These are phyloP conservation scores for Dinomys branickii DNA, from an alignment of 2,113 vertebrate genomes.

Conservation along the genomic window DNA sequence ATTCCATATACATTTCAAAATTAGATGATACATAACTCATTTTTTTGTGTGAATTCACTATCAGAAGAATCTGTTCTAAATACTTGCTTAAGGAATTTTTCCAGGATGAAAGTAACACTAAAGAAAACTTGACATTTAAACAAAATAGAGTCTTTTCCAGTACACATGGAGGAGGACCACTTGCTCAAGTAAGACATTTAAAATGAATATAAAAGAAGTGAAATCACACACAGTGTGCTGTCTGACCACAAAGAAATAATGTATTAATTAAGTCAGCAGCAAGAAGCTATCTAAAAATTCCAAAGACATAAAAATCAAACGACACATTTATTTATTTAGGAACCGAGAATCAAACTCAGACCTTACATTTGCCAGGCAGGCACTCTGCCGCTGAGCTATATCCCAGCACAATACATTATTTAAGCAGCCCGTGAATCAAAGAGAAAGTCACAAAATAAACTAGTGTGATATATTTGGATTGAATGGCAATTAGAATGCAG, in stretches of 20 bases:
- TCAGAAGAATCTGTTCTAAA: not conserved
- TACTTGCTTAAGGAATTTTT: not conserved
- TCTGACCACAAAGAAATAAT: not conserved
- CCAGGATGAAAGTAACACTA: not conserved
- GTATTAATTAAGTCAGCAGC: not conserved
- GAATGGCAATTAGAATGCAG: not conserved
- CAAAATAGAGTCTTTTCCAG: not conserved
- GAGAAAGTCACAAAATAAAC: not conserved
- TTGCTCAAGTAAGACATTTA: not conserved
- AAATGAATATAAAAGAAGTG: not conserved
- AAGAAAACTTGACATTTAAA: not conserved
- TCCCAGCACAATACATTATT: too few relatives aligned
- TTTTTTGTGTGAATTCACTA: not conserved
- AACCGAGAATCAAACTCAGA: too few relatives aligned
- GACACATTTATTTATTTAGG: not conserved
- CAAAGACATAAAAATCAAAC: not conserved
- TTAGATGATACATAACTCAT: not conserved
- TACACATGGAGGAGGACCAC: not conserved
- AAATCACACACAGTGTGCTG: not conserved
- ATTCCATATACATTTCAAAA: not conserved
- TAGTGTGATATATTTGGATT: not conserved
- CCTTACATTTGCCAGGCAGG: too few relatives aligned
- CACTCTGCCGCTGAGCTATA: too few relatives aligned
- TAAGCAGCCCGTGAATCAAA: not conserved
- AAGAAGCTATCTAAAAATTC: not conserved